Evolutionary conservation across 2,888 invertebrate species (phyloP), one percentile per base, ranked within the genome.

Genomic region (Drosophila meridionalis): DNA sequence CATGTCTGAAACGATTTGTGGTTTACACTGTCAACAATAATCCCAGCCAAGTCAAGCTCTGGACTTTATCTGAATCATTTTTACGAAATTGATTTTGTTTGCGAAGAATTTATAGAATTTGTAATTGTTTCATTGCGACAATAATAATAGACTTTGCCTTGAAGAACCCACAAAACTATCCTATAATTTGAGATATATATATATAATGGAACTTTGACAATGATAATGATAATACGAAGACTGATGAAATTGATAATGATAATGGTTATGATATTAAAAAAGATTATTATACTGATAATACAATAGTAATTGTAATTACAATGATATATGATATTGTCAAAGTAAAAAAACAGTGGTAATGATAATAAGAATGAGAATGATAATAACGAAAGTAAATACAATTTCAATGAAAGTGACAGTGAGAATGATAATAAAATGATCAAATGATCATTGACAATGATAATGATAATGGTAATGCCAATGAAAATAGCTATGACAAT

Each of bases 1-100:
- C 87, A 89, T 89, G 89, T 73, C 90, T 77, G 73, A 80, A 90
- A 82, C 85, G 89, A 84, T 87, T 90, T 90, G 66, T 78, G 80
- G 61, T 40, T 64, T 84, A 80, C 72, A 73, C 73, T 58, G 76
- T 26, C 62, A 50, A 11, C 63, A 69, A 55, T 26, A 57, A 50
- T 8, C 26, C 3, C 45, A 20, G 45, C 20, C 14, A 53, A 40
- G 56, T 48, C 45, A 36, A 58, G 36, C 48, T 70, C 60, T 52
- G 0, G 52, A 48, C 6, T 11, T 14, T 42, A n/a, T 6, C 30
- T 50, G 43, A 26, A n/a, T 50, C 34, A 1, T 11, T 6, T 66
- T 12, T 40, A 12, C 12, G 9, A n/a, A 7, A 40, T 45, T 60
- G 72, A 60, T 74, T 74, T 66, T 20, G 42, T 43, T 48, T 43